Evolutionary conservation across 2,797 vertebrate genomes (phyloP).

Genomic region (Hipposideros larvatus): DNA sequence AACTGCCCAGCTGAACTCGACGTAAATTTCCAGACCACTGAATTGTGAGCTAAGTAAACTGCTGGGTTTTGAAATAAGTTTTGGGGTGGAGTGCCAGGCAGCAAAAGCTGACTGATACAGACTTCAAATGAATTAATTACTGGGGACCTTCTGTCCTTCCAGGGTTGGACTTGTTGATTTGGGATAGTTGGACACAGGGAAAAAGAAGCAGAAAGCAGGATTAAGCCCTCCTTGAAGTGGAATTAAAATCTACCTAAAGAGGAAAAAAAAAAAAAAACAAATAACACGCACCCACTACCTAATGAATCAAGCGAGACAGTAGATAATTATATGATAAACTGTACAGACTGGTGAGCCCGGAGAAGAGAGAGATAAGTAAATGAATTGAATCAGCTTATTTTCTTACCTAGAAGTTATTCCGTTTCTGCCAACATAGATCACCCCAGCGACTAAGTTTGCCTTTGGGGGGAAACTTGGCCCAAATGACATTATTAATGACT

Average conservation of each 20-base stretch:
- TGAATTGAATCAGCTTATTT: constrained; percentile 48
- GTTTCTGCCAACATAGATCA: constrained; percentile 3
- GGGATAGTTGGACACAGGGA: constrained; percentile 3
- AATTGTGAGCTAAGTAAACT: neutral
- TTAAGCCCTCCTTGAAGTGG: neutral
- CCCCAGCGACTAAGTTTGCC: neutral
- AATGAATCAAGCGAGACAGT: constrained; percentile 43
- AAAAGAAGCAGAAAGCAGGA: neutral
- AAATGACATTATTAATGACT: constrained; percentile 28
- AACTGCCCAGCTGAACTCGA: neutral
- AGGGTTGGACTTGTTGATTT: neutral
- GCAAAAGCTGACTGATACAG: neutral
- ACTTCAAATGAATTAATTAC: neutral
- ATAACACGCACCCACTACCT: neutral
- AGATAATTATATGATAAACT: constrained; percentile 16
- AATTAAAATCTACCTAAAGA: neutral
- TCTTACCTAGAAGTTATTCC: constrained; percentile 27
- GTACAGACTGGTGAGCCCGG: neutral
- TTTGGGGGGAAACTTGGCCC: neutral
- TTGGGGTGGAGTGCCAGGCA: neutral
- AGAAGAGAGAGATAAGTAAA: neutral
- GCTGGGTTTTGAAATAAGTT: neutral
- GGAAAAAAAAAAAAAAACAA: neutral
- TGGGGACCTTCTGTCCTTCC: neutral
- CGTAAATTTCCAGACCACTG: too few relatives aligned